These are phyloP conservation scores for Ciconia boyciana DNA, from an alignment of 2,113 vertebrate species.

Conservation along the genomic window DNA sequence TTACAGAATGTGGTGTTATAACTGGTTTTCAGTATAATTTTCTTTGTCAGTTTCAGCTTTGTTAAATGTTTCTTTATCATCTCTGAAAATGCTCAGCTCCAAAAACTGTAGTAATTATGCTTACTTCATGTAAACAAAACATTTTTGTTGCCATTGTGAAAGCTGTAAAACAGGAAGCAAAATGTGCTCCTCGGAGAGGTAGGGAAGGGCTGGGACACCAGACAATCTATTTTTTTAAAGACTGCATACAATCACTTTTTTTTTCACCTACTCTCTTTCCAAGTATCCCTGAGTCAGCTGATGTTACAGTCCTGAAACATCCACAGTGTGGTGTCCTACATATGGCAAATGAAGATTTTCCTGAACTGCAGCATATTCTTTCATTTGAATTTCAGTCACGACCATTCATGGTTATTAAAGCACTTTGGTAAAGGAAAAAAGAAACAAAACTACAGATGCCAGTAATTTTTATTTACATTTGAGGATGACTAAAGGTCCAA, in stretches of 20 bases:
- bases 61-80: background rate
- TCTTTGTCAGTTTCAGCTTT: background rate
- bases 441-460: background rate
- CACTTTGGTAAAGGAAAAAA: background rate
- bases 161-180: background rate
- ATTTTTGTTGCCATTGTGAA: background rate
- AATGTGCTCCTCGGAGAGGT: background rate
- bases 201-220: background rate
- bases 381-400: background rate
- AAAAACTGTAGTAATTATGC: background rate
- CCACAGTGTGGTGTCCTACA: background rate
- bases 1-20: background rate
- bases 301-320: background rate
- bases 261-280: background rate
- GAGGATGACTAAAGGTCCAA: background rate
- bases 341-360: background rate
- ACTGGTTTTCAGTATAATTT: background rate
- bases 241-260: too few relatives aligned
- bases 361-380: background rate
- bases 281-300: background rate
- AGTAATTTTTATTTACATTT: conserved; percentile 3
- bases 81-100: background rate
- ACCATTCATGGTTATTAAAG: background rate
- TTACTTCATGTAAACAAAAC: background rate
- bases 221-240: background rate